Evolutionary conservation across 2,113 vertebrate species (phyloP), one percentile per base, ranked within the genome.

Genomic region (Chunga burmeisteri): DNA sequence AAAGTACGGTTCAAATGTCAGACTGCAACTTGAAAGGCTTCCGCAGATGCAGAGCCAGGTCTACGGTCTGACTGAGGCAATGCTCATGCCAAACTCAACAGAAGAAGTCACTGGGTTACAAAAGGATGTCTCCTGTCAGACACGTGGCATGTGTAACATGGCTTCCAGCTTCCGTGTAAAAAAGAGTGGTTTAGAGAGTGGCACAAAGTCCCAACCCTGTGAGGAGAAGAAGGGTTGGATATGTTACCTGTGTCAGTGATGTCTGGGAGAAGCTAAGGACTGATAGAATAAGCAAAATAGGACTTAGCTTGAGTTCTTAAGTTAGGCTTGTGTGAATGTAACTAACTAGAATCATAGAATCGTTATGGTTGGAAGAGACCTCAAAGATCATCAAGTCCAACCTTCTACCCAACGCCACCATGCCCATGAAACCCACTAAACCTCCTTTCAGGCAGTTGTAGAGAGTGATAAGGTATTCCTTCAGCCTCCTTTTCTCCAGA

Each of bases 121-220:
- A 63, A 88, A 84, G 15, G 27, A 61, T 17, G 11, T 65, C 12
- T 32, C 18, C 5, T n/a, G 13, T 81, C 13, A 7, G 42, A 50
- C 10, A 11, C 0, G 0, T n/a, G 44, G 30, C 47, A 55, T 29
- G 30, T 2, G 17, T 47, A 61, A 18, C 14, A 16, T 5, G 10
- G 23, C 56, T 81, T 86, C 52, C 47, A 65, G 65, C 10, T 56
- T 83, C 63, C 66, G 34, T 0, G 4, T 34, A 6, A 47, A 72
- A 55, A 32, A 49, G 4, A 20, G n/a, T 38, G 12, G 25, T n/a
- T 84, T 59, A 32, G 30, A 75, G n/a, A 6, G 12, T 32, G 17
- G 26, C 30, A 46, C 14, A 12, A 75, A 91, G 27, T 59, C 56
- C 47, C 26, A 62, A 13, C 8, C 10, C 25, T 42, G 10, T 3